Base-by-base conservation (phyloP, 2,113 vertebrate species). In the Blennius ocellaris region DNA sequence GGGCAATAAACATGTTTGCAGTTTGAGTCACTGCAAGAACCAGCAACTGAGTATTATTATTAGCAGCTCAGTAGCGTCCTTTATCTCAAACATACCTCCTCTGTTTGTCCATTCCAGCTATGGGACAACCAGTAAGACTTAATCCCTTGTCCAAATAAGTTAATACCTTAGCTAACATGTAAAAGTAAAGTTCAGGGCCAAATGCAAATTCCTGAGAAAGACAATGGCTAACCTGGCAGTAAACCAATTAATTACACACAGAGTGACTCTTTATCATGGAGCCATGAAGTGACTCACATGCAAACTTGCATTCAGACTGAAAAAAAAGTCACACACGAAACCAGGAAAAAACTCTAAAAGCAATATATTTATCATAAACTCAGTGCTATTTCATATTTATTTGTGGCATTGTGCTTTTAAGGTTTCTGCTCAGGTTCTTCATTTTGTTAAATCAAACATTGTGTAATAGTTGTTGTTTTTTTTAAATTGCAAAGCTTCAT, bases 131-230 rank as follows among this genome's bases (percentile, higher is more conserved):
- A 81, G 80, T 72, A 69, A 78, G 83, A 59, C 77, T 47, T 83
- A 85, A 90, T 89, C 88, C 76, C 71, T 84, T 87, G 76, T 85
- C 63, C 76, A 91, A 92, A 92, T 88, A 93, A 83, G 82, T 88
- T 85, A 90, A 90, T 89, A 83, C 86, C 84, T 90, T 70, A 77
- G 67, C 84, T 73, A 86, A 91, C 85, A 88, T 81, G 73, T 89
- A 80, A 84, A 90, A 91, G 83, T 87, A 90, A 91, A 93, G 92
- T 92, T 92, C 89, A 93, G 65, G 82, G 83, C 65, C 79, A 80
- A 75, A 87, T 77, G 69, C 79, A 83, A 75, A 91, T 90, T 92
- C 89, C 87, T 85, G 77, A 72, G 81, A 57, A 80, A 60, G 52
- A 82, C 69, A 37, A 52, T 6, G 59, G 73, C 73, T 48, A 78